Conservation (phyloP, 2,113 vertebrate species). For the Lynx canadensis region DNA sequence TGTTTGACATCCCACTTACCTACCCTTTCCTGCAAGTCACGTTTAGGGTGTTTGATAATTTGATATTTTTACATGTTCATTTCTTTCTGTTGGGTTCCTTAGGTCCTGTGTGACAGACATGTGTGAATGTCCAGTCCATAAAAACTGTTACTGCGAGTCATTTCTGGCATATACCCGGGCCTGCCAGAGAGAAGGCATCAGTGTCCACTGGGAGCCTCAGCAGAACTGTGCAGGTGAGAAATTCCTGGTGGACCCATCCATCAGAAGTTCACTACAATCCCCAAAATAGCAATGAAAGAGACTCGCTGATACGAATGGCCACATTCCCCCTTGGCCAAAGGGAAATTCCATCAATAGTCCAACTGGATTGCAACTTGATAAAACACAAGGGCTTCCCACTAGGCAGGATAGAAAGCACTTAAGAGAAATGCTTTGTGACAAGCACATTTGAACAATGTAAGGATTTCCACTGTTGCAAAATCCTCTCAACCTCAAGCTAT, state of each 20-base stretch:
- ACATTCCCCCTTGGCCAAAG: not conserved
- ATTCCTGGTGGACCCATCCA: not conserved
- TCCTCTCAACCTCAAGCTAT: not conserved
- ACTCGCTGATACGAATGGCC: not conserved
- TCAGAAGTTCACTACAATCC: fast-evolving
- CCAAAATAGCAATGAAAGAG: not conserved
- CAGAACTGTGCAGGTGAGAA: conserved; percentile 93
- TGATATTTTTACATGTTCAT: conserved; percentile 16
- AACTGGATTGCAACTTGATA: not conserved
- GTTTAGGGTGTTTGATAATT: not conserved
- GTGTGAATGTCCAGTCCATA: conserved; percentile 98
- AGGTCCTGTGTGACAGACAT: conserved; percentile 99
- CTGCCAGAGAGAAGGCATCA: conserved; percentile 93
- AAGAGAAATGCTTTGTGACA: conserved; percentile 24
- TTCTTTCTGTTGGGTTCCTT: conserved; percentile 59
- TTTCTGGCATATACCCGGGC: conserved; percentile 96
- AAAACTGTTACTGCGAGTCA: conserved; percentile 98
- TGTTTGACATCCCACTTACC: not conserved
- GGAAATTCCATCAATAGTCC: not conserved
- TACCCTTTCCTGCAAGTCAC: not conserved
- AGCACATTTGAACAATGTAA: conserved; percentile 42
- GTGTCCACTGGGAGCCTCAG: conserved; percentile 92
- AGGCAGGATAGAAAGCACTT: not conserved
- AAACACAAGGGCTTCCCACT: not conserved
- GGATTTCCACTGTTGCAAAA: conserved; percentile 56